Evolutionary conservation across 2,888 invertebrate species (phyloP).

Genomic region (Cataglyphis rosenhaueri): DNA sequence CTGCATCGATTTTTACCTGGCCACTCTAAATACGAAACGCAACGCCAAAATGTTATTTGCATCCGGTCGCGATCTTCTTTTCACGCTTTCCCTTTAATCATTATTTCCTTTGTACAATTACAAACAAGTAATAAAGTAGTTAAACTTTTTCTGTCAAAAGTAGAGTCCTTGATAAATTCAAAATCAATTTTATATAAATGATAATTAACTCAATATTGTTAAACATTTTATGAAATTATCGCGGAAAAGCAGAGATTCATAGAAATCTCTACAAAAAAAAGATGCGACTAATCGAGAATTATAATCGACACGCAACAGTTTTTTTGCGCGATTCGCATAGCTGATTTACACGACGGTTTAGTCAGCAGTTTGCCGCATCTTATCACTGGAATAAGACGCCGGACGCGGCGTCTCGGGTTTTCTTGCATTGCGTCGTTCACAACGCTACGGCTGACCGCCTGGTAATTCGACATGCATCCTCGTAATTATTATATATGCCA

Average conservation of each 20-base stretch:
- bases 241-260: neutral
- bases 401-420: neutral
- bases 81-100: constrained; percentile 11
- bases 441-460: constrained; percentile 5
- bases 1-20: constrained; percentile 17
- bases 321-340: constrained; percentile 20
- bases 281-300: constrained; percentile 11
- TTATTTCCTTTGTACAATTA: neutral
- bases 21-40: constrained; percentile 19
- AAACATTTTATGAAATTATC: neutral
- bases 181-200: constrained; percentile 8
- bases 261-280: neutral
- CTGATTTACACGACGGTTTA: constrained; percentile 16
- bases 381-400: constrained; percentile 25
- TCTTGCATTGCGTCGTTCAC: neutral
- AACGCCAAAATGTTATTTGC: constrained; percentile 21
- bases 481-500: constrained; percentile 49
- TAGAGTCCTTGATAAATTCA: neutral
- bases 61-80: constrained; percentile 13
- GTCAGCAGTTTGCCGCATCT: neutral
- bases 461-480: constrained; percentile 36
- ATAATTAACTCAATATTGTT: neutral
- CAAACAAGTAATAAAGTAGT: neutral
- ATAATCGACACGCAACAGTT: neutral
- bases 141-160: neutral